Percentiles rank a stretch among this genome's conserved stretches.
Conservation (phyloP, 2,888 invertebrate species). For the Tetanocera ferruginea region DNA sequence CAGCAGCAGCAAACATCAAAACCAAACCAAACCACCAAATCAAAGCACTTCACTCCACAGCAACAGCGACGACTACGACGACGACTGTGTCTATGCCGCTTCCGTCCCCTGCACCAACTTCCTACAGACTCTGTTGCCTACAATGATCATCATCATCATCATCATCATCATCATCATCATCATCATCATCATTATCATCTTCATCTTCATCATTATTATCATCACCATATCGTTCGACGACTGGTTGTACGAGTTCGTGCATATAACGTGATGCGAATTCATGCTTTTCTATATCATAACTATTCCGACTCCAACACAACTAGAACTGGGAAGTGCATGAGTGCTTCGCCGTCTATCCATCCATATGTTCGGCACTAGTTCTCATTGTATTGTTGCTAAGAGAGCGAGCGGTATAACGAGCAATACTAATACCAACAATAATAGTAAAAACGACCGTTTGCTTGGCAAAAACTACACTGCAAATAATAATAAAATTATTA, state of each 20-base stretch:
- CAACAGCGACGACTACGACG: neutral
- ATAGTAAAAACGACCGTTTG: too few relatives aligned
- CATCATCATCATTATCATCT: too few relatives aligned
- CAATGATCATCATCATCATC: neutral
- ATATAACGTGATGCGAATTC: slow-evolving; percentile 24
- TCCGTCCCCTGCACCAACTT: slow-evolving; percentile 18
- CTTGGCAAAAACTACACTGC: too few relatives aligned
- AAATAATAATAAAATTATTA: too few relatives aligned
- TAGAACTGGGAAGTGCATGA: slow-evolving; percentile 17
- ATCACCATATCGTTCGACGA: neutral
- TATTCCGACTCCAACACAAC: slow-evolving; percentile 3
- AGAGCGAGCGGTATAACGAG: neutral
- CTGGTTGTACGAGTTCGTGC: neutral
- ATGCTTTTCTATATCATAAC: neutral
- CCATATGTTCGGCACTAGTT: neutral
- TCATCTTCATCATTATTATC: too few relatives aligned
- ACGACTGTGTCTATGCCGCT: slow-evolving; percentile 19
- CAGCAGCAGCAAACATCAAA: slow-evolving; percentile 7
- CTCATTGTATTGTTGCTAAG: neutral
- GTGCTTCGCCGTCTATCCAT: neutral
- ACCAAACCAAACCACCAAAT: too few relatives aligned
- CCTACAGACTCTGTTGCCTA: neutral
- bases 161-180: too few relatives aligned
- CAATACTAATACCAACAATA: neutral
- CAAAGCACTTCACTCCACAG: neutral